Evolutionary conservation across 2,888 invertebrate species (phyloP), one percentile per base, ranked within the genome.

Genomic region (Zhengitettix transpicula): DNA sequence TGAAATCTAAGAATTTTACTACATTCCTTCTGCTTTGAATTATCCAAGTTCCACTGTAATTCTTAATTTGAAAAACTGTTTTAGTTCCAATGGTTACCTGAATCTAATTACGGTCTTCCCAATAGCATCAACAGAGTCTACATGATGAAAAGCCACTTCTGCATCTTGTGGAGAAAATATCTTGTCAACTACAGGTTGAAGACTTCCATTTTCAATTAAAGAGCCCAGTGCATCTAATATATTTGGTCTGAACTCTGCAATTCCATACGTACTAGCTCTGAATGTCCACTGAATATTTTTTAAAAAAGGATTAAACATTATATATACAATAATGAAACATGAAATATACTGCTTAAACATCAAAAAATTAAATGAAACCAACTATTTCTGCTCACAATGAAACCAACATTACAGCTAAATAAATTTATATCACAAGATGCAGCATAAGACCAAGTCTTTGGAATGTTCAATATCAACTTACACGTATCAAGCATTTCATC

Each of bases 131-230:
- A 70, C 69, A 57, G 73, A 72, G 53, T 71, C 68, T 17, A 75
- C 69, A 64, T 75, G 75, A 56, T 72, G 67, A 52, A 77, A 67
- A 9, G 77, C 78, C 62, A 73, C 70, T 63, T 76, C 74, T 15
- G 75, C 74, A 64, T 75, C 74, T 59, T 74, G 71, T 41, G 75
- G 73, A 40, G 72, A 67, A 65, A 73, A 77, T 28, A 75, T 78
- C 67, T 77, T 78, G 64, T 81, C 81, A 1, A 82, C 78, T 44
- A 82, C 79, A 9, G 79, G 77, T 67, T 78, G 78, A 61, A 82
- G 67, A 62, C 77, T 72, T 57, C 78, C 77, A 28, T 75, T 72
- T 65, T 81, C 79, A 0, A 79, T 77, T 56, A 80, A 71, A 58
- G 74, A 71, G 5, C 71, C 67, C n/a, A 77, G 66, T 14, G 70